Base-by-base conservation (phyloP, 2,113 vertebrate genomes). In the Ranitomeya imitator region DNA sequence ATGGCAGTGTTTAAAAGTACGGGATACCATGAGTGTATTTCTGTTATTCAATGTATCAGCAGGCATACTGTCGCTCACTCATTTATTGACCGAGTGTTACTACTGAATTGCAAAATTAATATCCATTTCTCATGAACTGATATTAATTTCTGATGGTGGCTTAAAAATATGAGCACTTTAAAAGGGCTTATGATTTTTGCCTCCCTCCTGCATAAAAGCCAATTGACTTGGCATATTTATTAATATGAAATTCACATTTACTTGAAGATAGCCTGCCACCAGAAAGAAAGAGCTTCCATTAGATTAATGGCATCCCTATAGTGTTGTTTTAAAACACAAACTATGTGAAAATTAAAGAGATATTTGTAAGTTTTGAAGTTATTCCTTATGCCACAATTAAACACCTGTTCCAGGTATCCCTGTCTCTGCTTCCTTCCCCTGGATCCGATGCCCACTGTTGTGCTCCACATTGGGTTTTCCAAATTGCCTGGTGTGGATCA, bases 161-260 rank as follows among this genome's bases (percentile, higher is more conserved):
- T 81, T 69, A 90, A 85, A 71, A 92, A 92, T 91, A 79, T 73
- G 71, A 93, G 91, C 92, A 21, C 37, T 45, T 61, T 74, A 8
- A 74, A 74, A 73, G 31, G 13, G 5, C 7, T 37, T 4, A 16
- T 23, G 18, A 67, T 23, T 67, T 67, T 23, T 23, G n/a, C 18
- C 10, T 31, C 2, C 15, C 71, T 37, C 2, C n/a, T 26, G 23
- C 11, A 71, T 71, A 71, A 14, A 71, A 26, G 23, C 23, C 11
- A 31, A 26, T 71, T 71, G 67, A 26, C 26, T 23, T 67, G n/a
- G 65, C 26, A 21, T 74, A 45, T 74, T 31, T 45, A 74, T 15
- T 74, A 73, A 73, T 73, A 73, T 73, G 14, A 37, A 73, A 16
- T 73, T 37, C 23, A 73, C 69, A 73, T 37, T 37, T 73, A 37